Evolutionary conservation across 1,140 invertebrate species (phyloP), one percentile per base, ranked within the genome.

Genomic region (Papilio glaucus): DNA sequence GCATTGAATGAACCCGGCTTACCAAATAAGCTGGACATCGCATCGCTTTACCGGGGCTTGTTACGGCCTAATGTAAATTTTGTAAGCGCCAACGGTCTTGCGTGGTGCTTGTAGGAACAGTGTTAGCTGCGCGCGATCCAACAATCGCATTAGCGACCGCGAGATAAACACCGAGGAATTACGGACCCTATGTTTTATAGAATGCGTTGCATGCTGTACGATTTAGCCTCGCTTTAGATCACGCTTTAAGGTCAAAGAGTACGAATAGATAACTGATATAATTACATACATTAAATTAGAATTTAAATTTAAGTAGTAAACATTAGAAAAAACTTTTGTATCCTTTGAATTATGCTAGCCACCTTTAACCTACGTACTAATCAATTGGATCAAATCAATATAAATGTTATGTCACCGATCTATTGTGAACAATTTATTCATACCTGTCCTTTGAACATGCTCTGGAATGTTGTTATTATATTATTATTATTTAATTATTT

Each of bases 11-110:
- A 65, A 37, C 62, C 8, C 18, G 62, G 15, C 62, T 65, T 65
- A 65, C 62, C 62, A 65, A 65, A 65, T 65, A 65, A 65, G 62
- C 62, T 65, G 12, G 33, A 18, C 62, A 65, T 65, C 61, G 61
- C 62, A 65, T 65, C 61, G 61, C 61, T 62, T 39, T 33, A 39
- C 8, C 33, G 10, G 7, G 62, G 33, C 62, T 65, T 65, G 62
- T 39, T 38, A 65, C n/a, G 62, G 62, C 15, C 7, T 62, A 18
- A 65, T 65, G 62, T 62, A 62, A 62, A 62, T 65, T 65, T 65
- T 39, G 37, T 39, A 65, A 65, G 37, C 62, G 15, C 37, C 33
- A 33, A 65, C 37, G 37, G 10, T 21, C 33, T 39, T 18, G 26
- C 10, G 13, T 37, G 29, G 61, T 38, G 33, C 62, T 65, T 65